Evolutionary conservation across 1,140 invertebrate genomes (phyloP).

Genomic region (Melanaphis sacchari): DNA sequence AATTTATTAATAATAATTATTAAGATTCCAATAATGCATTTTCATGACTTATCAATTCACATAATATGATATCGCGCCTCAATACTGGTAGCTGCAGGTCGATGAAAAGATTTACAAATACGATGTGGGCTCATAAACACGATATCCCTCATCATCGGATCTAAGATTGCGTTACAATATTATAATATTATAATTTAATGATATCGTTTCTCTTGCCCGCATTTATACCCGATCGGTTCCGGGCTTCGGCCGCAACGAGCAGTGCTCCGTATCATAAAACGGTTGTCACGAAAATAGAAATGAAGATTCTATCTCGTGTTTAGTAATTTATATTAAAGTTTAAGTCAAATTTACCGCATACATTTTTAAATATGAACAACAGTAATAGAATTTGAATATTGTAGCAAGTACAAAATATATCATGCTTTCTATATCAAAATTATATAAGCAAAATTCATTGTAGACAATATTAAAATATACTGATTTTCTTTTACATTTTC

Average conservation of each 20-base stretch:
- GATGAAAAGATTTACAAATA: neutral
- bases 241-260: neutral
- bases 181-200: neutral
- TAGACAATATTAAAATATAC: neutral
- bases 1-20: neutral
- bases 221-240: neutral
- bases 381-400: neutral
- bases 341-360: neutral
- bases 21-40: neutral
- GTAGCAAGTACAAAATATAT: neutral
- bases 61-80: neutral
- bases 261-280: neutral
- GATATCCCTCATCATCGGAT: slow-evolving; percentile 13
- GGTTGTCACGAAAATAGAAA: neutral
- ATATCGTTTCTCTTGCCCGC: neutral
- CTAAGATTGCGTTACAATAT: neutral
- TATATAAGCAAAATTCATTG: no score
- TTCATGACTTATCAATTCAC: neutral
- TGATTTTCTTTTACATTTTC: no score
- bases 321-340: neutral
- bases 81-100: neutral
- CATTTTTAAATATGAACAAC: neutral
- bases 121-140: neutral
- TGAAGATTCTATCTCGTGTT: neutral
- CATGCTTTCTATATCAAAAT: no score